Base-by-base conservation (phyloP, 2,797 vertebrate genomes). In the Myoxocephalus aenaeus region DNA sequence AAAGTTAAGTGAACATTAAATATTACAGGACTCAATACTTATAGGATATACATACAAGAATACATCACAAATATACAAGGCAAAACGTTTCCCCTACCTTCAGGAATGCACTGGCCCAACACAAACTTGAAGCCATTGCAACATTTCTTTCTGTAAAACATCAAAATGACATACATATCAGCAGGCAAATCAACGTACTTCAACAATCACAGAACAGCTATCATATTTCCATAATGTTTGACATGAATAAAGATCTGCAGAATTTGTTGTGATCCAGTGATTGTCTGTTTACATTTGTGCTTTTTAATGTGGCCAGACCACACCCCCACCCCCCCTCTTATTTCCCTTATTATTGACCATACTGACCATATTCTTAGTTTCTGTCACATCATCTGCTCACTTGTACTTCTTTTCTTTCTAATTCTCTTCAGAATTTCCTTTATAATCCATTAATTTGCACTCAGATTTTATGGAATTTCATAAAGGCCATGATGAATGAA, bases 91-190 rank as follows among this genome's bases (percentile, higher is more conserved):
- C 36, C 73, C 95, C 57, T 97, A 99, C 98, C 98, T 98, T 99
- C 98, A 86, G 98, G 98, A 91, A 99, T 98, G 92, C 98, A 99
- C 80, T 99, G 97, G 91, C 98, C 98, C 92, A 98, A 94, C 86
- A 99, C 97, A 95, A 98, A 99, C 90, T 98, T 99, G 93, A 98
- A 99, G 72, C 97, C 98, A 70, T 95, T 96, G 93, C 98, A 99
- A 92, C 98, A 99, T 87, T 97, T 97, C 94, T 97, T 99, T 93
- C 98, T 99, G 95, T 63, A 92, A 94, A 81, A 90, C 15, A 91
- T 62, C 18, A 88, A 58, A 80, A 29, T 17, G 27, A 79, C 12
- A 62, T 27, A 27, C 2, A 66, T 29, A 34, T 59, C 27, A 77
- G 20, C 61, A 58, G 12, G 74, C 53, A 80, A 20, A 68, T 40